phyloP scores from a whole-genome alignment of 2,888 invertebrate species.

The Busseola fusca region DNA sequence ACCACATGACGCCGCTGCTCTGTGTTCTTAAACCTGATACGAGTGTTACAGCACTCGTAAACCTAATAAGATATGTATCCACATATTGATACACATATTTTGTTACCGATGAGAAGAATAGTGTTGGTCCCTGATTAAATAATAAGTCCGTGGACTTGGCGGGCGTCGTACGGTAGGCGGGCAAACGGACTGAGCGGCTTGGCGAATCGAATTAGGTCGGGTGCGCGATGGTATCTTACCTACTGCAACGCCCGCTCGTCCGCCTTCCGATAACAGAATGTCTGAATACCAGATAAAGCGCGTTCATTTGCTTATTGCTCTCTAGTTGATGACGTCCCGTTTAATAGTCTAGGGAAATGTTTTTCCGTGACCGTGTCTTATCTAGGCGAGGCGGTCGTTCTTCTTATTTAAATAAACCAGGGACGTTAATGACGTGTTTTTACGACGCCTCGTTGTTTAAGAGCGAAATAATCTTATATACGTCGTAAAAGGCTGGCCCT shows the following conservation, averaged over 20 bases:
- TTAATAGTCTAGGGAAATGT: conserved; percentile 76
- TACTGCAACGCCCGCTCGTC: conserved; percentile 73
- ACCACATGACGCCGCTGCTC: conserved; percentile 41
- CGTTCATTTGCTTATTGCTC: conserved; percentile 84
- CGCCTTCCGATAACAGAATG: conserved; percentile 76
- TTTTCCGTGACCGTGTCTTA: conserved; percentile 80
- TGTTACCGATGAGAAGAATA: conserved; percentile 32
- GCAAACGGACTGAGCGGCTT: conserved; percentile 66
- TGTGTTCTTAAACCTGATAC: conserved; percentile 41
- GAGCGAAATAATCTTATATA: conserved; percentile 37
- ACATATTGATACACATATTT: conserved; percentile 51
- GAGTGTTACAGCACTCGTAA: conserved; percentile 23
- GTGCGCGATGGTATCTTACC: conserved; percentile 80
- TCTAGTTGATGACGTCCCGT: conserved; percentile 75
- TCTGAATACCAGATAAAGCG: conserved; percentile 76
- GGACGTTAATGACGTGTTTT: conserved; percentile 66
- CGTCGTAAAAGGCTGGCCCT: conserved; percentile 21
- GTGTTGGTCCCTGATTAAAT: conserved; percentile 44
- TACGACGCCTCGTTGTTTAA: conserved; percentile 49
- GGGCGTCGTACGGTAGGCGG: conserved; percentile 61
- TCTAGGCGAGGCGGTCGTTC: conserved; percentile 66
- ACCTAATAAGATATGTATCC: conserved; percentile 42
- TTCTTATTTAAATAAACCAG: conserved; percentile 72
- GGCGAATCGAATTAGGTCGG: conserved; percentile 85
- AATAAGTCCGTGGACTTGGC: conserved; percentile 61